Conservation (phyloP, 2,888 invertebrate genomes). For the Stenodema calcarata region DNA sequence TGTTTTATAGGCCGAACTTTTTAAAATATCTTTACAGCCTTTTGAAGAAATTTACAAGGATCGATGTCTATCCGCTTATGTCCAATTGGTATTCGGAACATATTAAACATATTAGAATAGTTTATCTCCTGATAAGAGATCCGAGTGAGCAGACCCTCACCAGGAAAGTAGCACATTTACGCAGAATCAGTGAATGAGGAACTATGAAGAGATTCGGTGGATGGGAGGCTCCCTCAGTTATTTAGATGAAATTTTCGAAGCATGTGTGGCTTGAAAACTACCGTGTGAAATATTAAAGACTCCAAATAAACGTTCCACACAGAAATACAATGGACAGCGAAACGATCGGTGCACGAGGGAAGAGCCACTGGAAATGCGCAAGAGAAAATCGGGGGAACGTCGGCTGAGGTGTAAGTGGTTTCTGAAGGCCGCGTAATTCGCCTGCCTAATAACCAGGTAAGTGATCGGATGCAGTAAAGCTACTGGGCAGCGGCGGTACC, state of each 20-base stretch:
- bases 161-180: no score
- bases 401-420: neutral
- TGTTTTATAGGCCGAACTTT: no score
- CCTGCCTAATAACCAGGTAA: conserved; percentile 2
- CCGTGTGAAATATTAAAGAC: neutral
- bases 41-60: no score
- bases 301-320: neutral
- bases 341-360: neutral
- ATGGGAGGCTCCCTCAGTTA: neutral
- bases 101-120: no score
- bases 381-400: neutral
- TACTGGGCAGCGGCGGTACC: neutral
- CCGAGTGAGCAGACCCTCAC: no score
- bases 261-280: neutral
- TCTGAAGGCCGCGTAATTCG: neutral
- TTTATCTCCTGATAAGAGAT: no score
- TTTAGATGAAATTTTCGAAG: neutral
- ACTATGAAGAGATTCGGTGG: no score
- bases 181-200: no score
- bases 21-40: no score
- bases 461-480: neutral
- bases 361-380: no score
- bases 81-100: no score
- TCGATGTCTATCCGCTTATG: no score
- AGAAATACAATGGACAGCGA: neutral